These are phyloP conservation scores for Hippocampus zosterae DNA, from an alignment of 2,113 vertebrate genomes.

Conservation along the genomic window DNA sequence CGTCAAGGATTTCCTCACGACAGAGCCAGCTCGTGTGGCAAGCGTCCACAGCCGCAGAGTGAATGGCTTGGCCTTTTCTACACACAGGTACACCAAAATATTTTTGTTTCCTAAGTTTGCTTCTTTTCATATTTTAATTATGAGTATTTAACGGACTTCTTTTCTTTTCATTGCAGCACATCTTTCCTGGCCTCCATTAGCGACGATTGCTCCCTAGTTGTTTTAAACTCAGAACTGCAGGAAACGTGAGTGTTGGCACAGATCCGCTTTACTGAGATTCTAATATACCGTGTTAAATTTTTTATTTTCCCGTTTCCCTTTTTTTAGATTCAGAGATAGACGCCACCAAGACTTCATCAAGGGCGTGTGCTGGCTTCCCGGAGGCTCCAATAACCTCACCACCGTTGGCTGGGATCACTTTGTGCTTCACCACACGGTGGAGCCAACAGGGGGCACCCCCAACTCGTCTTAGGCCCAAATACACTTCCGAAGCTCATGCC, in stretches of 20 bases:
- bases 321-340: conserved; percentile 76
- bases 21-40: conserved; percentile 61
- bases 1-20: conserved; percentile 79
- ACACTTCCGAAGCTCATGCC: background rate
- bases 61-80: conserved; percentile 80
- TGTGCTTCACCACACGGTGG: conserved; percentile 84
- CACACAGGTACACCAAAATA: conserved; percentile 76
- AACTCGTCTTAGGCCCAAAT: conserved; percentile 12
- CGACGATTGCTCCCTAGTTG: conserved; percentile 87
- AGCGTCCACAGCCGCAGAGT: conserved; percentile 77
- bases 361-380: conserved; percentile 84
- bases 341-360: conserved; percentile 88
- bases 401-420: conserved; percentile 95
- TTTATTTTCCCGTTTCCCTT: background rate
- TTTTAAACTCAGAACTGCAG: conserved; percentile 78
- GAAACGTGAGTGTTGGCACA: conserved; percentile 80
- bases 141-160: background rate
- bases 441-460: conserved; percentile 18
- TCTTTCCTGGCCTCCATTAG: conserved; percentile 86
- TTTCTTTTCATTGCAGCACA: conserved; percentile 60
- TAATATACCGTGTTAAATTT: conserved; percentile 1
- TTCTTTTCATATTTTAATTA: background rate
- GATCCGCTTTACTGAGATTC: background rate
- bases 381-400: conserved; percentile 78
- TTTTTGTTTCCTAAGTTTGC: too few species aligned